Percentiles rank a stretch among this genome's conserved stretches.
phyloP scores from a whole-genome alignment of 2,888 invertebrate genomes.

The Copidosoma aretas region DNA sequence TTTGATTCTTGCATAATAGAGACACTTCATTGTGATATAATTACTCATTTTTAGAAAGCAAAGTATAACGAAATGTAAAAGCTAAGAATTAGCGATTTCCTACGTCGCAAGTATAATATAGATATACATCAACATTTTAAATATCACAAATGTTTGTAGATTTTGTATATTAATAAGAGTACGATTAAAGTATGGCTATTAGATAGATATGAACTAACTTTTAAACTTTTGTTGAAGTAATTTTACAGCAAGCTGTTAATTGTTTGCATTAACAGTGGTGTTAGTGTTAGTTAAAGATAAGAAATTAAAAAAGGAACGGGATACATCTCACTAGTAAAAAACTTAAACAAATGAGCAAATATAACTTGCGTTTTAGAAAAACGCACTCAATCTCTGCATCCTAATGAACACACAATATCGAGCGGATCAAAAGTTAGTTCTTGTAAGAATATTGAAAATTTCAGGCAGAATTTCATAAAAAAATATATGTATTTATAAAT shows the following conservation, averaged over 20 bases:
- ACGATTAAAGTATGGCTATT: no score
- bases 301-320: slow-evolving; percentile 9
- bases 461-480: no score
- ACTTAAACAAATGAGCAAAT: slow-evolving; percentile 16
- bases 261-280: no score
- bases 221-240: no score
- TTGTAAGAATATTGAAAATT: slow-evolving; percentile 12
- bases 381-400: slow-evolving; percentile 9
- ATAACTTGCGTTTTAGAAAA: slow-evolving; percentile 2
- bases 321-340: slow-evolving; percentile 6
- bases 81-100: no score
- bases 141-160: background rate
- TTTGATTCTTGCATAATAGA: slow-evolving; percentile 5
- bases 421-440: slow-evolving; percentile 25
- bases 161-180: no score
- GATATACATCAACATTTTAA: slow-evolving; percentile 2
- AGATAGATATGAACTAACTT: no score
- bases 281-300: slow-evolving; percentile 7
- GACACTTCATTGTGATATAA: slow-evolving; percentile 11
- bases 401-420: slow-evolving; percentile 23
- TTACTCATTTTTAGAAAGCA: background rate
- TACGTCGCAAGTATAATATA: background rate
- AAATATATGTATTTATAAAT: no score
- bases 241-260: no score
- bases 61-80: no score